Conservation (phyloP, 2,888 invertebrate species). For the Cantharis nigra region DNA sequence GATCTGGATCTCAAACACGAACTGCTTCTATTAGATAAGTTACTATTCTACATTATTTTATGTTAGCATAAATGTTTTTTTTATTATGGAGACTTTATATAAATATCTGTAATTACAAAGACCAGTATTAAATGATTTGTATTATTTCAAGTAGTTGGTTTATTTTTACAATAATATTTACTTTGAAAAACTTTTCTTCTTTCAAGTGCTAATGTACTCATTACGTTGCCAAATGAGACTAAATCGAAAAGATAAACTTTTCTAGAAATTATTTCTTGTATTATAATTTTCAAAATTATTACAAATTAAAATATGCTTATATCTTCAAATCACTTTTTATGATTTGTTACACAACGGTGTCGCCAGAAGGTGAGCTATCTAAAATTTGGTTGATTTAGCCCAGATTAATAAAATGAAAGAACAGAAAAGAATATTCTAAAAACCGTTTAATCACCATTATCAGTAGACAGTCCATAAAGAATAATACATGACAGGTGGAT, state of each 20-base stretch:
- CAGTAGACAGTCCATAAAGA: too few relatives aligned
- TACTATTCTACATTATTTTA: background rate
- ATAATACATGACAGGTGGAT: too few relatives aligned
- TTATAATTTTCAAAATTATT: too few relatives aligned
- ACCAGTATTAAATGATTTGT: background rate
- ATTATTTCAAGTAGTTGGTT: background rate
- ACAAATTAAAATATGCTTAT: too few relatives aligned
- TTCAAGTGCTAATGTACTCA: background rate
- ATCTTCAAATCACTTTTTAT: too few relatives aligned
- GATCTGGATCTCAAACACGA: slow-evolving; percentile 48
- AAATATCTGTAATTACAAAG: background rate
- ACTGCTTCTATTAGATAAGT: slow-evolving; percentile 46
- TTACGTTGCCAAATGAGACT: background rate
- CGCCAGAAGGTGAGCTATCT: too few relatives aligned
- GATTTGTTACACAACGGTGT: too few relatives aligned
- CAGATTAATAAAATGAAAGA: too few relatives aligned
- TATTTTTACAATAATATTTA: background rate
- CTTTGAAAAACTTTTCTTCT: background rate
- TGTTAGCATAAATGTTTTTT: background rate
- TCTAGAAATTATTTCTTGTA: background rate
- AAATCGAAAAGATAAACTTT: background rate
- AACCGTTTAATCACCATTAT: too few relatives aligned
- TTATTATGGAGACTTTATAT: background rate
- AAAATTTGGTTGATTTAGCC: too few relatives aligned
- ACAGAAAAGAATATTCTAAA: too few relatives aligned